Conservation (phyloP, 92 coral and sea anemone genomes). For the Heteractis magnifica region DNA sequence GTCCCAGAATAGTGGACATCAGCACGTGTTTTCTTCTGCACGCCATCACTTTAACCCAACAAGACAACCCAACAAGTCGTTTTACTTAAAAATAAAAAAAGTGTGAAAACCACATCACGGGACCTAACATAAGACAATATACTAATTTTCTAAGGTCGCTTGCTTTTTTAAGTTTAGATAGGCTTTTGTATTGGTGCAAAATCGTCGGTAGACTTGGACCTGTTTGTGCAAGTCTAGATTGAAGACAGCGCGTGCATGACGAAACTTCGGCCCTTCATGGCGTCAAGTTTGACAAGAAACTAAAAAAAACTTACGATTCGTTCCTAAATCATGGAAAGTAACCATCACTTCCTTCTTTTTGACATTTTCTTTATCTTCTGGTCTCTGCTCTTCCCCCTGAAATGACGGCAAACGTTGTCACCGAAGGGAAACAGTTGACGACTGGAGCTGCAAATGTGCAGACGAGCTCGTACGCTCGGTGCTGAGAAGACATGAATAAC, state of each 20-base stretch:
- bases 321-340: slow-evolving; percentile 97
- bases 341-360: slow-evolving; percentile 91
- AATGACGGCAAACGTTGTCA: slow-evolving; percentile 3
- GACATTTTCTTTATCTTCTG: slow-evolving; percentile 84
- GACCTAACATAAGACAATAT: background rate
- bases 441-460: slow-evolving; percentile 13
- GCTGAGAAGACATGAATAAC: slow-evolving; percentile 10
- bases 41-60: slow-evolving; percentile 6
- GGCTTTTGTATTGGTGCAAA: background rate
- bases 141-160: background rate
- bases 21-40: slow-evolving; percentile 17
- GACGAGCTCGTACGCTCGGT: slow-evolving; percentile 2
- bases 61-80: background rate
- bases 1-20: slow-evolving; percentile 2
- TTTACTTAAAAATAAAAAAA: background rate
- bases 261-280: background rate
- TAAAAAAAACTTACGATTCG: slow-evolving; percentile 75
- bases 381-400: slow-evolving; percentile 82
- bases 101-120: background rate
- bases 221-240: too few species aligned
- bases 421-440: background rate
- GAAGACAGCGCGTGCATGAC: background rate
- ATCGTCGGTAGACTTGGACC: too few species aligned
- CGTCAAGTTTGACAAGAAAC: slow-evolving; percentile 1
- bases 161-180: background rate